Base-by-base conservation (phyloP, 1,140 invertebrate genomes). In the Zaprionus gabonicus region DNA sequence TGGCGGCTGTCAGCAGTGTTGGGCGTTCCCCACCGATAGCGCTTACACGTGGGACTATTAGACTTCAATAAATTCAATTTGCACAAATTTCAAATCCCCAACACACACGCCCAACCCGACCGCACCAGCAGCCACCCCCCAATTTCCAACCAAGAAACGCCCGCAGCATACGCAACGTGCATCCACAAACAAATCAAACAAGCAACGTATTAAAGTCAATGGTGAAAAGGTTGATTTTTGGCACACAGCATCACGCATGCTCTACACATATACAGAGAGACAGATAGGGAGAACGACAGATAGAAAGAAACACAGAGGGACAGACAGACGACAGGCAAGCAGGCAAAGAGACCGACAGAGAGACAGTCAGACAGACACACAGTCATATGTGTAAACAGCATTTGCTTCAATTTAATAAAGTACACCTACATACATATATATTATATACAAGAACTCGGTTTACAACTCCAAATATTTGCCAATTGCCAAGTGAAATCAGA, bases 41-140 rank as follows among this genome's bases (percentile, higher is more conserved):
- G 60, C 51, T 51, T 59, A 78, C 84, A 78, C 83, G 76, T 79
- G 81, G 78, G 84, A 88, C 85, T 84, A 88, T 88, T 84, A 90
- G 85, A 90, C 79, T 90, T 90, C 85, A 82, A 90, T 90, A 90
- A 90, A 90, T 90, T 90, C 85, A 90, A 90, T 90, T 90, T 90
- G 79, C 85, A 90, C 85, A 90, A 90, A 90, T 90, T 90, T 90
- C 79, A 80, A 82, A 81, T 85, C 85, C 76, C 67, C 38, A 57
- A 80, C 41, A 17, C 41, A 79, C 67, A 72, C 62, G 59, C 78
- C 85, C 82, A 62, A 27, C 44, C 73, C 68, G 23, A 23, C 58
- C 73, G 63, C 17, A 25, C 10, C 6, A 12, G 12, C 23, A 20
- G 49, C 49, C 20, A 13, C 51, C 36, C 65, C 49, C 15, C 51